Conservation (phyloP, 1,140 invertebrate genomes). For the Coboldia fuscipes region DNA sequence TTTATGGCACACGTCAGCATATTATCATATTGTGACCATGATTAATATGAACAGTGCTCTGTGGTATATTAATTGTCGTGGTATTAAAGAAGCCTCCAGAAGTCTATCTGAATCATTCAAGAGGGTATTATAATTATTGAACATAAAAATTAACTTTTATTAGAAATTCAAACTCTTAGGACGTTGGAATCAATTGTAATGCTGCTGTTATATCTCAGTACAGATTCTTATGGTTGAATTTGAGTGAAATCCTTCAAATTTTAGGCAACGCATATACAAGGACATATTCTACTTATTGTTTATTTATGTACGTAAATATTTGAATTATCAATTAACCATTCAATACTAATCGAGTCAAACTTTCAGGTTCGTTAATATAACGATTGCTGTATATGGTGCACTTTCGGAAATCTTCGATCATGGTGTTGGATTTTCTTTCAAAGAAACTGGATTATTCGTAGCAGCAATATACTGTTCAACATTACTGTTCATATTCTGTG, state of each 20-base stretch:
- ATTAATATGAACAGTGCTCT: slow-evolving; percentile 40
- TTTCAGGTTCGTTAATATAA: slow-evolving; percentile 26
- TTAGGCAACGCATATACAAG: slow-evolving; percentile 35
- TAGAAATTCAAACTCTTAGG: slow-evolving; percentile 14
- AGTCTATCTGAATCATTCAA: slow-evolving; percentile 25
- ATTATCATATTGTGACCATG: slow-evolving; percentile 37
- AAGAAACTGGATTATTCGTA: slow-evolving; percentile 35
- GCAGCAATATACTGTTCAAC: slow-evolving; percentile 30
- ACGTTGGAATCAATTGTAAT: slow-evolving; percentile 26
- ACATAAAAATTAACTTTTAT: not conserved
- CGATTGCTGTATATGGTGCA: slow-evolving; percentile 30
- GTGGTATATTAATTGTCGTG: slow-evolving; percentile 38
- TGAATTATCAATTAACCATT: not conserved
- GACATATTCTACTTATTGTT: slow-evolving; percentile 33
- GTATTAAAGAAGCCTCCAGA: slow-evolving; percentile 30
- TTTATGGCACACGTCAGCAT: slow-evolving; percentile 32
- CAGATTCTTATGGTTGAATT: slow-evolving; percentile 30
- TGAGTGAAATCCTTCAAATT: slow-evolving; percentile 32
- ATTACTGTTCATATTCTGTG: slow-evolving; percentile 31
- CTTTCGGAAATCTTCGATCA: slow-evolving; percentile 35
- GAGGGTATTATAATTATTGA: slow-evolving; percentile 15
- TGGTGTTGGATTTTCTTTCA: slow-evolving; percentile 32
- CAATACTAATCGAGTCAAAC: not conserved
- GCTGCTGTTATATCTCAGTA: slow-evolving; percentile 30
- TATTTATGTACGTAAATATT: slow-evolving; percentile 28